Evolutionary conservation across 1,140 invertebrate genomes (phyloP), one percentile per base, ranked within the genome.

Genomic region (Metaphire vulgaris): DNA sequence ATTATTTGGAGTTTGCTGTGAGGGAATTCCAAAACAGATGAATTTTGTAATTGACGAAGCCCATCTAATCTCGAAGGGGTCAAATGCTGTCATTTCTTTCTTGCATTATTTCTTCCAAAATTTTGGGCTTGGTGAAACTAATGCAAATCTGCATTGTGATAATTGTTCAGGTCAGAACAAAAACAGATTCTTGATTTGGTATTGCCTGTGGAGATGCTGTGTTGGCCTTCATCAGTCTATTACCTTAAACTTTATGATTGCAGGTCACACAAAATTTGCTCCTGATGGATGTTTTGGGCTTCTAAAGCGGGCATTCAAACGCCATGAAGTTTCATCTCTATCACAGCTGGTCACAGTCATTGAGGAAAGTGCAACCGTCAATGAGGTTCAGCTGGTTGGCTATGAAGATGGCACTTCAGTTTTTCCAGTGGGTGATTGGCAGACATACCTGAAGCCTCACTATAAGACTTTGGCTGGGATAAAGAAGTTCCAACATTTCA

Each of bases 261-360:
- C 79, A 28, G 81, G 80, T 0, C 80, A 82, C 56, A 82, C 81
- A 21, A 82, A 82, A 70, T 82, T 82, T 79, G 77, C 80, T 15
- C 81, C 81, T 6, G 80, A 81, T 65, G 81, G 80, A 80, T 81
- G 77, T 77, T 82, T 82, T 79, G 79, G 80, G 1, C 33, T 81
- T 1, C 71, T 81, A n/a, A 82, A 82, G 75, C 6, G 21, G 21
- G 41, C 41, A 56, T 56, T 56, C 41, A 67, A 56, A 75, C 74
- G 65, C 65, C 74, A 75, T 29, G 74, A 56, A 31, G 33, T 75
- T 28, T 75, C 65, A 28, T 75, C 74, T 21, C 33, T 67, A 41
- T 31, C 16, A n/a, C 21, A 68, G 2, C 67, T 74, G 26, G 41
- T 65, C 29, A 28, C 12, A 32, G 74, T 75, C 2, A 65, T 68